phyloP scores from a whole-genome alignment of 2,888 invertebrate species.

The Pterobdella sp. region DNA sequence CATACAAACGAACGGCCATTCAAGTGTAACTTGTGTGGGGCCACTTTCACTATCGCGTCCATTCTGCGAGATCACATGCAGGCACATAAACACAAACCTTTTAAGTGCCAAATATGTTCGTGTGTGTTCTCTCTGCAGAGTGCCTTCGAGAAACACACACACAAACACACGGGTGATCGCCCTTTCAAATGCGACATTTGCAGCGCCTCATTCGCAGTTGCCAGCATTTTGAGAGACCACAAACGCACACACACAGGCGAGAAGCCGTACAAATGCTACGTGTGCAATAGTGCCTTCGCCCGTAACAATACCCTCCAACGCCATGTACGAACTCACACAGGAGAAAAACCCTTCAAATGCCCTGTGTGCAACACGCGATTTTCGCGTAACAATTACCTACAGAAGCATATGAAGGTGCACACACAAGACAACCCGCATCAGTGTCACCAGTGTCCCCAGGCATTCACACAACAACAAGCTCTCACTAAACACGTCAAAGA shows the following conservation, averaged over 20 bases:
- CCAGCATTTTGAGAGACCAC: slow-evolving; percentile 5
- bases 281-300: slow-evolving; percentile 15
- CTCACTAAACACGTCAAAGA: slow-evolving; percentile 3
- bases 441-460: background rate
- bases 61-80: background rate
- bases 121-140: background rate
- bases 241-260: slow-evolving; percentile 23
- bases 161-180: background rate
- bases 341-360: slow-evolving; percentile 11
- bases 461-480: background rate
- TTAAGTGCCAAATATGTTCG: background rate
- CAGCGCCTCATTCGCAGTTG: background rate
- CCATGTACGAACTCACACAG: slow-evolving; percentile 6
- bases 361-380: background rate
- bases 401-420: background rate
- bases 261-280: slow-evolving; percentile 21
- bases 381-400: slow-evolving; percentile 1
- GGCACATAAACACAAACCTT: background rate
- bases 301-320: slow-evolving; percentile 10
- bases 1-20: background rate
- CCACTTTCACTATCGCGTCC: background rate
- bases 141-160: slow-evolving; percentile 5
- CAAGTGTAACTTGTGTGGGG: slow-evolving; percentile 3
- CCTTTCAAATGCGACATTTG: slow-evolving; percentile 5
- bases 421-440: background rate